Evolutionary conservation across 2,797 vertebrate species (phyloP), one percentile per base, ranked within the genome.

Genomic region (Aulostomus chinensis): DNA sequence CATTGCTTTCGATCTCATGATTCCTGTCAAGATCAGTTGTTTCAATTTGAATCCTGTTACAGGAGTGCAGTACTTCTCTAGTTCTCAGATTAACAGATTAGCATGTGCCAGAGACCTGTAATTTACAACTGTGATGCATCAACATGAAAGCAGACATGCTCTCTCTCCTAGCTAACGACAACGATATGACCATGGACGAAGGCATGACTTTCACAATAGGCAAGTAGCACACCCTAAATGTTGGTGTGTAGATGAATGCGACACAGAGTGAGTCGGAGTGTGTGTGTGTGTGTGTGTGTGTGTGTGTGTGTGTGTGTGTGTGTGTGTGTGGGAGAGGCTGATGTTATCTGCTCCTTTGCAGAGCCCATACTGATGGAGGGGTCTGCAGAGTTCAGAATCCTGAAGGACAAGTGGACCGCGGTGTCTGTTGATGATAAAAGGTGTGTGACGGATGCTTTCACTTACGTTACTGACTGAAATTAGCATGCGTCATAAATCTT

Each of bases 151-250:
- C n/a, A n/a, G n/a, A n/a, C n/a, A n/a, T n/a, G n/a, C n/a, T n/a
- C n/a, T n/a, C n/a, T n/a, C 82, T 88, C 79, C 53, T 69, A 98
- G 97, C 92, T 1, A 98, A 98, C 77, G 91, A 95, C 86, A 95
- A 89, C 34, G 81, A 91, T 74, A 83, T 96, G 62, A 84, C 79
- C 59, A 97, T 99, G 96, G 93, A 95, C 61, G 95, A 95, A 76
- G 96, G 96, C 40, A 98, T 99, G 97, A 89, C 93, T 11, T 99
- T 99, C 85, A 99, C 97, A 37, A 92, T 99, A 90, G 97, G 97
- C 91, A 45, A 90, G 93, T 90, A 51, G 8, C 31, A 29, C 39
- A 55, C 32, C 12, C 2, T 1, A 1, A 0, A 24, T n/a, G n/a
- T 18, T 11, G 7, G 0, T 3, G 0, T n/a, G 3, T 11, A n/a